These are phyloP conservation scores for Rafetus swinhoei DNA, from an alignment of 2,113 vertebrate species.

Conservation along the genomic window DNA sequence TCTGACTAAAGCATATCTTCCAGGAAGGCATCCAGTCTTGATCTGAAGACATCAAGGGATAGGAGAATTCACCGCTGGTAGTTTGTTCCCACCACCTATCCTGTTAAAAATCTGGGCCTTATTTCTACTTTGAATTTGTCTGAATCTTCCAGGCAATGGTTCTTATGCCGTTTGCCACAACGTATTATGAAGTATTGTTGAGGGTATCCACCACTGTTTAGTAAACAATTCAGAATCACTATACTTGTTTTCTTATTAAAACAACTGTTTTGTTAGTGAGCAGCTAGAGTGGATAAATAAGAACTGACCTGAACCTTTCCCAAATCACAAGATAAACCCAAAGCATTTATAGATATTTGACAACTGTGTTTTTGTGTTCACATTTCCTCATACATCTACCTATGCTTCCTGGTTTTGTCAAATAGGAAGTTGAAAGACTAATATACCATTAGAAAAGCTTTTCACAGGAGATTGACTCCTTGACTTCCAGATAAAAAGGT, in stretches of 20 bases:
- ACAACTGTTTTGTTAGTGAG: not conserved
- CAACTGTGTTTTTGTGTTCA: not conserved
- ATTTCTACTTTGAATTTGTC: not conserved
- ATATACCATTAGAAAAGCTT: not conserved
- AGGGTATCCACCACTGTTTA: not conserved
- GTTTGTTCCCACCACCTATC: not conserved
- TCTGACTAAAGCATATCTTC: not conserved
- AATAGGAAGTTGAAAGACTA: not conserved
- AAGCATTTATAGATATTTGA: not conserved
- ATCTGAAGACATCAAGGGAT: not conserved
- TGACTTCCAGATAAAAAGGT: not conserved
- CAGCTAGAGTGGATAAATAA: not conserved
- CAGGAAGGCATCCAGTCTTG: not conserved
- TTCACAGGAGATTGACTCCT: not conserved
- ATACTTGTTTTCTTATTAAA: not conserved
- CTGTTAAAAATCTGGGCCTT: not conserved
- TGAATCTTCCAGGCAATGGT: not conserved
- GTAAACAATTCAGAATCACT: not conserved
- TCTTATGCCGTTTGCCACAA: not conserved
- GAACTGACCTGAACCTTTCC: not conserved
- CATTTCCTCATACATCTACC: not conserved
- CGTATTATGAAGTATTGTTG: not conserved
- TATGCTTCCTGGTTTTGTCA: not conserved
- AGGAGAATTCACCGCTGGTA: not conserved
- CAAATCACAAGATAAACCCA: not conserved